phyloP scores from a whole-genome alignment of 2,797 vertebrate species.

The Rhadinocentrus ornatus region DNA sequence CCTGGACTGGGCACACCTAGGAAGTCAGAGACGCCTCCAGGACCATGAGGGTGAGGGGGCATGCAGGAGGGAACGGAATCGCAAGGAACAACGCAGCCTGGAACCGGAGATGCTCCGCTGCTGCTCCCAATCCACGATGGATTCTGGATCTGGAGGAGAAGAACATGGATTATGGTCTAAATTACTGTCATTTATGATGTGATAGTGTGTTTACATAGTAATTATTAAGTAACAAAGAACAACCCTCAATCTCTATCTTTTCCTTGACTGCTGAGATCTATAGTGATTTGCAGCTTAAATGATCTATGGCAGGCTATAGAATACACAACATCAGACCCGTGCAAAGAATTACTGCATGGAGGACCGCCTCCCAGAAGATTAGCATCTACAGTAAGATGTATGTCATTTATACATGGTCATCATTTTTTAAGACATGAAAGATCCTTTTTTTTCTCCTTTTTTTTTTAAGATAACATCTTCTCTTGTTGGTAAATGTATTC shows the following conservation, averaged over 20 bases:
- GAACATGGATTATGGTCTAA: not conserved
- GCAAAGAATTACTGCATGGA: not conserved
- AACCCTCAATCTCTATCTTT: too few relatives aligned
- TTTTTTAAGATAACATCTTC: not conserved
- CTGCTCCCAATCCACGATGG: constrained; percentile 96
- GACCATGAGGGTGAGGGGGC: constrained; percentile 93
- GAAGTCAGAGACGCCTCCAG: constrained; percentile 92
- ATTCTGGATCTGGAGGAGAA: constrained; percentile 91
- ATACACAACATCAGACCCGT: too few relatives aligned
- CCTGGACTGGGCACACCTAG: constrained; percentile 90
- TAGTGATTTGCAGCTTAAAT: not conserved
- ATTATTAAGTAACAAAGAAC: not conserved
- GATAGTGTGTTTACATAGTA: not conserved
- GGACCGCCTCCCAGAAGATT: not conserved
- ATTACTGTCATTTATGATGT: not conserved
- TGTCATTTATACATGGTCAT: not conserved
- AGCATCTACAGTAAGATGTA: too few relatives aligned
- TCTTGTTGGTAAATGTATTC: not conserved
- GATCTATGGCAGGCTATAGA: too few relatives aligned
- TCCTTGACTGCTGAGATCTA: not conserved
- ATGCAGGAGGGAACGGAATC: constrained; percentile 96
- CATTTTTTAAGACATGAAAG: not conserved
- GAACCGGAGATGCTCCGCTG: constrained; percentile 91
- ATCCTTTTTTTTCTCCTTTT: not conserved
- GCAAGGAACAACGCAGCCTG: constrained; percentile 95